phyloP scores from a whole-genome alignment of 2,888 invertebrate genomes.

The Lissocephala sabroskyi region DNA sequence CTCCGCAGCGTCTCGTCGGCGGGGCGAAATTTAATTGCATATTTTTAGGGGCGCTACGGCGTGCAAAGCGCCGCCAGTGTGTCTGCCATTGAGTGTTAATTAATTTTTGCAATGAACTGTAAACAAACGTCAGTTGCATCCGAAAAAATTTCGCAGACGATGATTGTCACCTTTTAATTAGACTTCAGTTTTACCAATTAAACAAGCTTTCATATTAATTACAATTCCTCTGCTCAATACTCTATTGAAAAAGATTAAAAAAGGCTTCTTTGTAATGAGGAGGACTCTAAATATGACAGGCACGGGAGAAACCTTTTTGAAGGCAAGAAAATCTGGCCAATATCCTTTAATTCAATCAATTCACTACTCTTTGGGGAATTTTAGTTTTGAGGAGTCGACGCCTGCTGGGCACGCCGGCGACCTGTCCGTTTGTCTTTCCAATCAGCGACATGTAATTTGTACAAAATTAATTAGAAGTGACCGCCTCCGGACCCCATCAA shows the following conservation, averaged over 20 bases:
- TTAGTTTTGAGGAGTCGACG: too few species aligned
- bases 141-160: constrained; percentile 23
- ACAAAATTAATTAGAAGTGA: constrained; percentile 58
- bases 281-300: too few species aligned
- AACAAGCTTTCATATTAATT: constrained; percentile 62
- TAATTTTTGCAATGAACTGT: constrained; percentile 53
- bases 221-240: constrained; percentile 61
- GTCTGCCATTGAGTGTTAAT: constrained; percentile 43
- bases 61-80: too few species aligned
- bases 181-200: constrained; percentile 51
- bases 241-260: too few species aligned
- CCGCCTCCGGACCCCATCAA: constrained; percentile 26
- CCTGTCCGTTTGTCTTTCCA: neutral
- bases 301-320: too few species aligned
- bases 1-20: too few species aligned
- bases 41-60: constrained; percentile 31
- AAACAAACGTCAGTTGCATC: constrained; percentile 44
- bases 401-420: too few species aligned
- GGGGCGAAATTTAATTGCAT: constrained; percentile 45
- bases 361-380: too few species aligned
- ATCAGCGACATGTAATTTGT: constrained; percentile 45
- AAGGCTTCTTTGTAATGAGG: too few species aligned
- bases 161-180: constrained; percentile 40
- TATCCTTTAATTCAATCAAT: too few species aligned
- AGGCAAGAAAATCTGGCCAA: too few species aligned